Evolutionary conservation across 2,797 vertebrate species (phyloP), one percentile per base, ranked within the genome.

Genomic region (Macropus fuliginosus): DNA sequence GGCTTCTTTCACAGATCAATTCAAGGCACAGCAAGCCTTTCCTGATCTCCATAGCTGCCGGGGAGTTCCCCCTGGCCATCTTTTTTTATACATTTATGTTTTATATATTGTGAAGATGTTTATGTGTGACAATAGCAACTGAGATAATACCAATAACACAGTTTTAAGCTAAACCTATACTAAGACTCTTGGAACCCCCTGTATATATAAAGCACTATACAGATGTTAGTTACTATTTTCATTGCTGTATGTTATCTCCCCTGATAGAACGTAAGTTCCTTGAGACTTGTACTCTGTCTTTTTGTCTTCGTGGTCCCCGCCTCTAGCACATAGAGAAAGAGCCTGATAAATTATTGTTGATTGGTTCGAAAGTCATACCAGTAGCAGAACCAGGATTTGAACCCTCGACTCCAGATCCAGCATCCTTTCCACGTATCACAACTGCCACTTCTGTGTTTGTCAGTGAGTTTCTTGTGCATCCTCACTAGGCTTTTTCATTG

Each of bases 261-360:
- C 8, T 54, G 55, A 46, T 96, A 81, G 94, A n/a, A n/a, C 66
- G 2, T 55, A 95, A 92, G 93, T 91, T 11, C 0, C 62, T 96
- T 94, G 40, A 12, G 91, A 31, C 81, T 40, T 56, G 0, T 9
- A 56, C 13, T 55, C 95, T 27, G 21, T 93, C 87, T 89, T 56
- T 29, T 27, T 96, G n/a, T 91, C 18, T 81, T 81, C 96, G 3
- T 87, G 10, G 62, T 55, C 93, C 91, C 93, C 74, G 62, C 87
- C 13, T 87, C 96, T 98, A 56, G 66, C 97, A 98, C 81, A 93
- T 28, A 91, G 94, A 96, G 91, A 34, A 92, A 93, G 87, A 94
- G 74, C 62, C 93, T 97, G 94, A 87, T 87, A 74, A 92, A 21
- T 31, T 56, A 57, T 94, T 95, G 91, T 91, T 96, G 91, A 96